These are phyloP conservation scores for Lasioglossum calceatum DNA, from an alignment of 2,888 invertebrate genomes.

Conservation along the genomic window DNA sequence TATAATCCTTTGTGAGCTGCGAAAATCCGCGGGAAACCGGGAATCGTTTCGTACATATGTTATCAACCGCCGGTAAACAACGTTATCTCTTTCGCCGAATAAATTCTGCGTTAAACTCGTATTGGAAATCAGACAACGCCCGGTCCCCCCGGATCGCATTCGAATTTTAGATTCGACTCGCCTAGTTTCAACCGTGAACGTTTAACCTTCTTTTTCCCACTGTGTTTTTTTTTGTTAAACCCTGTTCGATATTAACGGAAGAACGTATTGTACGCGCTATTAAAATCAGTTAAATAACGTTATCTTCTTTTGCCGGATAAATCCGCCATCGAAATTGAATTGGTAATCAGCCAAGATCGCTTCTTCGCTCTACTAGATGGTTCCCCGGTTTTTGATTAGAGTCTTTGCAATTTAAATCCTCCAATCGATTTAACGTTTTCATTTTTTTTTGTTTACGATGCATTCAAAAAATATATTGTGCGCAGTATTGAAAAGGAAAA, in stretches of 20 bases:
- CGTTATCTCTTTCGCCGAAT: constrained; percentile 62
- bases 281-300: constrained; percentile 12
- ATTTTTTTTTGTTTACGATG: neutral
- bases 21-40: constrained; percentile 23
- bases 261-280: constrained; percentile 10
- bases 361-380: neutral
- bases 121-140: constrained; percentile 26
- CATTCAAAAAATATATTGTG: neutral
- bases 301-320: neutral
- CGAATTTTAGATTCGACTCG: neutral
- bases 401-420: constrained; percentile 5
- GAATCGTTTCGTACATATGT: constrained; percentile 31
- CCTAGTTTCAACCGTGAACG: neutral
- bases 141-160: neutral
- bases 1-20: constrained; percentile 44
- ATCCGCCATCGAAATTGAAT: constrained; percentile 5
- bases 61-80: constrained; percentile 64
- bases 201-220: neutral
- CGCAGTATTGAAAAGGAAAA: neutral
- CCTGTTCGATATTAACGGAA: neutral
- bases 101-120: constrained; percentile 62
- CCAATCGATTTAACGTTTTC: neutral
- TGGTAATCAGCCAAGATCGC: constrained; percentile 4
- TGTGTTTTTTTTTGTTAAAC: neutral
- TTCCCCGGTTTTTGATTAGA: neutral